phyloP scores from a whole-genome alignment of 2,113 vertebrate species.

The Rhizomys pruinosus region DNA sequence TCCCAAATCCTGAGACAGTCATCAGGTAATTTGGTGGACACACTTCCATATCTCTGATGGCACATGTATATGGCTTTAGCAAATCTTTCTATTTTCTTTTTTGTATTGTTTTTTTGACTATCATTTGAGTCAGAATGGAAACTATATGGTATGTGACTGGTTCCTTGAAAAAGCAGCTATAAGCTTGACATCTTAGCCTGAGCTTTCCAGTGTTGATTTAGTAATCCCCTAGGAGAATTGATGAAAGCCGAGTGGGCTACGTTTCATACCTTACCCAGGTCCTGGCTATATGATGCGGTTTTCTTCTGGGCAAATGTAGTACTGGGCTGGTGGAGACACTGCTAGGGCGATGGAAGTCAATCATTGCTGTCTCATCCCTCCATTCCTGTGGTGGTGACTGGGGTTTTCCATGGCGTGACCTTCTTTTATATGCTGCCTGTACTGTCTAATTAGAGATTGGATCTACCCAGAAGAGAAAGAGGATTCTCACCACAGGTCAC shows the following conservation, averaged over 20 bases:
- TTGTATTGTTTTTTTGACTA: not conserved
- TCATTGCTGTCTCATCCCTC: not conserved
- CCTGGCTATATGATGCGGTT: not conserved
- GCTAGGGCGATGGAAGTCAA: not conserved
- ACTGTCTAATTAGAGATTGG: not conserved
- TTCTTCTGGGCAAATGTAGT: not conserved
- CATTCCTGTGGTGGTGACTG: not conserved
- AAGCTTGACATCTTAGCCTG: not conserved
- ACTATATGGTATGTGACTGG: not conserved
- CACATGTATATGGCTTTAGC: not conserved
- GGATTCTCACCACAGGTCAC: not conserved
- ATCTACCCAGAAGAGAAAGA: not conserved
- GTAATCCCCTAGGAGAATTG: not conserved
- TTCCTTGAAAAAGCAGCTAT: slow-evolving; percentile 4
- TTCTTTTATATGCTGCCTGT: not conserved
- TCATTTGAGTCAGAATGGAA: slow-evolving; percentile 42
- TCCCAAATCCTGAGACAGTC: not conserved
- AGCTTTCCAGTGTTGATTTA: slow-evolving; percentile 16
- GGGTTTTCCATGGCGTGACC: not conserved
- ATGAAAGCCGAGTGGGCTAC: not conserved
- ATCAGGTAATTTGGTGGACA: slow-evolving; percentile 44
- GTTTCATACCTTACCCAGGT: not conserved
- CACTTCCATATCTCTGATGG: not conserved
- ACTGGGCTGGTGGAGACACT: not conserved
- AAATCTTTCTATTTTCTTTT: slow-evolving; percentile 13